Percentiles rank a stretch among this genome's conserved stretches.
Conservation (phyloP, 2,888 invertebrate genomes). For the Lacanobia wlatinum region DNA sequence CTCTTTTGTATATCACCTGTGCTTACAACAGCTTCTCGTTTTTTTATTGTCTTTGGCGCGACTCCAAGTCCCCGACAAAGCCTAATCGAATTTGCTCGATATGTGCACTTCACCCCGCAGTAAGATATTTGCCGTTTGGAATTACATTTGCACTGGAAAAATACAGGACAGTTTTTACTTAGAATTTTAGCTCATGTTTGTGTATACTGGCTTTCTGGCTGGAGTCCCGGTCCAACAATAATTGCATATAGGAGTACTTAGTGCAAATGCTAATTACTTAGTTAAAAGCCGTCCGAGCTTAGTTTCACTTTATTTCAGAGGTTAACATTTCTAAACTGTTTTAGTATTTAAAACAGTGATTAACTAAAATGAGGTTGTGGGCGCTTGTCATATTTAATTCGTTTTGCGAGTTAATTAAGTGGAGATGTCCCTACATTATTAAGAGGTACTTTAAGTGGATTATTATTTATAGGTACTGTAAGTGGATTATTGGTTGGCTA, state of each 20-base stretch:
- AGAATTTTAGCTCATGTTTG: constrained; percentile 18
- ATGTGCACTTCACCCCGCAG: constrained; percentile 57
- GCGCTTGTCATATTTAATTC: constrained; percentile 4
- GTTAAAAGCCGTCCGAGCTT: constrained; percentile 9
- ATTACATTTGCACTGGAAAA: constrained; percentile 60
- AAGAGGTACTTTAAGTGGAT: background rate
- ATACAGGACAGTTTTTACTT: constrained; percentile 43
- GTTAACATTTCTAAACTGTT: constrained; percentile 9
- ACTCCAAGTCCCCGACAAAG: constrained; percentile 59
- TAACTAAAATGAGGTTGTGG: constrained; percentile 9
- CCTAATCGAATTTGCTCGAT: constrained; percentile 65
- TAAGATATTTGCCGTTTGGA: constrained; percentile 63
- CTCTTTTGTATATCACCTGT: constrained; percentile 49
- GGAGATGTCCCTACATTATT: background rate
- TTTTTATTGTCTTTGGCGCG: constrained; percentile 59
- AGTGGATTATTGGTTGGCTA: no score
- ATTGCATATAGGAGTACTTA: constrained; percentile 22
- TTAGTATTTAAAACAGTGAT: constrained; percentile 23
- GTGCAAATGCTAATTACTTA: constrained; percentile 38
- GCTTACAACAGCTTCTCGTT: constrained; percentile 46
- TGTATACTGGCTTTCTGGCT: constrained; percentile 14
- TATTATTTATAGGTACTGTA: background rate
- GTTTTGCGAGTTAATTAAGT: constrained; percentile 12
- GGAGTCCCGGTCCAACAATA: constrained; percentile 7
- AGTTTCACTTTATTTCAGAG: constrained; percentile 10